Conservation (phyloP, 2,113 vertebrate genomes). For the Clinocottus analis region DNA sequence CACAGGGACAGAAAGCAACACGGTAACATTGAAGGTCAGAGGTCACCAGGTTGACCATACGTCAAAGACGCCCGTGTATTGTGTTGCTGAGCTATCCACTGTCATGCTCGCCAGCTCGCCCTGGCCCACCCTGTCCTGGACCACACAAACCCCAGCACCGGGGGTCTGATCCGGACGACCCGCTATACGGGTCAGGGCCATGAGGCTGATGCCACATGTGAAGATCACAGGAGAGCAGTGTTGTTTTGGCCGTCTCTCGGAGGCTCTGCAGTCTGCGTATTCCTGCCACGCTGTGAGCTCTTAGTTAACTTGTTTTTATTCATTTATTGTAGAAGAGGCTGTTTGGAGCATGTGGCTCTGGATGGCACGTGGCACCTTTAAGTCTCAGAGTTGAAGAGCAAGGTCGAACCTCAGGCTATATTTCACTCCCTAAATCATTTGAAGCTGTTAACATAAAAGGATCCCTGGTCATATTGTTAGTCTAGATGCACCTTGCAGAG, state of each 20-base stretch:
- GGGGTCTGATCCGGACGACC: background rate
- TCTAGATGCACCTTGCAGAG: slow-evolving; percentile 20
- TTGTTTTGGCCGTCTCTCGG: background rate
- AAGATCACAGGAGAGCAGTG: too few relatives aligned
- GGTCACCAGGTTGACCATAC: background rate
- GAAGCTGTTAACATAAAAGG: slow-evolving; percentile 12
- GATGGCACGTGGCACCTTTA: background rate
- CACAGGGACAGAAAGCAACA: background rate
- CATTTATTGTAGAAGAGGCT: background rate
- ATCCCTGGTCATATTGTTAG: slow-evolving; percentile 16
- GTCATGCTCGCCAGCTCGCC: too few relatives aligned
- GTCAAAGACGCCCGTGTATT: background rate
- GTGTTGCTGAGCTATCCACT: too few relatives aligned
- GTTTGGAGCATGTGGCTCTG: background rate
- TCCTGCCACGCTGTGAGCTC: background rate
- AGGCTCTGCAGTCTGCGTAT: background rate
- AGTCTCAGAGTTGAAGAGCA: background rate
- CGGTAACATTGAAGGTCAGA: background rate
- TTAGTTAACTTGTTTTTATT: background rate
- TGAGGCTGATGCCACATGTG: background rate
- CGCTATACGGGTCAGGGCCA: too few relatives aligned
- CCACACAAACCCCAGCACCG: too few relatives aligned
- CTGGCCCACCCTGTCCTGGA: too few relatives aligned
- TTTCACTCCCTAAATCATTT: slow-evolving; percentile 20
- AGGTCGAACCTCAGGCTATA: background rate